Conservation (phyloP, 2,888 invertebrate species). For the Entomobrya proxima region DNA sequence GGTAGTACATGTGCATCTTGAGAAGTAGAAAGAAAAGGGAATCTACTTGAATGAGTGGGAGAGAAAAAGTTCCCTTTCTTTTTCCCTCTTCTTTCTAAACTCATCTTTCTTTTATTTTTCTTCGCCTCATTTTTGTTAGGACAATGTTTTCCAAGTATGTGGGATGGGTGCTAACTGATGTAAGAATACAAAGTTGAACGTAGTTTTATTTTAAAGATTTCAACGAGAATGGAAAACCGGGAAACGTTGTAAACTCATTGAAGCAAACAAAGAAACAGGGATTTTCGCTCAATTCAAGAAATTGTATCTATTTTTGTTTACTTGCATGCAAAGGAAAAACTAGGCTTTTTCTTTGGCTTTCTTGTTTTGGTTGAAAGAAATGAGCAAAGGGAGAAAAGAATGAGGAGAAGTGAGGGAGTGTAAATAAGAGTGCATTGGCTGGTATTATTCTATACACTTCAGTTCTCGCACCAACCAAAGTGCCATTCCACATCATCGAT, state of each 20-base stretch:
- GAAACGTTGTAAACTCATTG: slow-evolving; percentile 14
- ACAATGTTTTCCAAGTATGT: slow-evolving; percentile 37
- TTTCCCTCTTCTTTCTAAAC: neutral
- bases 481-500: slow-evolving; percentile 21
- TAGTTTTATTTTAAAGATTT: slow-evolving; percentile 24
- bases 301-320: neutral
- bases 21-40: slow-evolving; percentile 2
- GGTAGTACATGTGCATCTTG: slow-evolving; percentile 45
- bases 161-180: slow-evolving; percentile 50
- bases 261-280: slow-evolving; percentile 7
- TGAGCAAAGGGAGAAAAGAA: too few species aligned
- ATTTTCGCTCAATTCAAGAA: neutral
- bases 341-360: neutral
- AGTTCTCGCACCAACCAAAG: neutral
- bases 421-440: neutral
- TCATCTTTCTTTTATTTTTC: slow-evolving; percentile 5
- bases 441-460: neutral
- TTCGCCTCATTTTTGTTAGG: neutral
- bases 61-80: slow-evolving; percentile 35
- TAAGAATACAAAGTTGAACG: slow-evolving; percentile 29
- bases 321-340: neutral
- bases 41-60: neutral
- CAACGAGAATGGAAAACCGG: neutral
- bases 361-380: neutral
- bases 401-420: neutral